A percentile compares a stretch with the other conserved stretches of the same genome.
Evolutionary conservation across 2,797 vertebrate species (phyloP).

Genomic region (Antrozous pallidus): DNA sequence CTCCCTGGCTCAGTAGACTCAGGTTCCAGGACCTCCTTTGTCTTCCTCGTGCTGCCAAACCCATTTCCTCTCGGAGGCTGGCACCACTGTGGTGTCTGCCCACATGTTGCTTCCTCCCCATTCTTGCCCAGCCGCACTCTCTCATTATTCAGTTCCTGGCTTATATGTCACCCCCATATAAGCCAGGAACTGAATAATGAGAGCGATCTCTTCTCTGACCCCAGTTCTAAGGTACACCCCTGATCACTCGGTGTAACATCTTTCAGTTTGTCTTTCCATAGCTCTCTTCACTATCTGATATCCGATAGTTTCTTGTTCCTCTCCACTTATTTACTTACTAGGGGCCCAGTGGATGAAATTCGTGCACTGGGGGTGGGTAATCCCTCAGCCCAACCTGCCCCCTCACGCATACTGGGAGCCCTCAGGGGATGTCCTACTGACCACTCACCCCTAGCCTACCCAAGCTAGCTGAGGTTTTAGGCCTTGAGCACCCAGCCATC

Average conservation of each 20-base stretch:
- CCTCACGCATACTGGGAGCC: too few species aligned
- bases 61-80: neutral
- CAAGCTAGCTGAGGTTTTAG: too few species aligned
- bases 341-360: too few species aligned
- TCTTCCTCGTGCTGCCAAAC: neutral
- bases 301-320: neutral
- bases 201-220: neutral
- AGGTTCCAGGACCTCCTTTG: neutral
- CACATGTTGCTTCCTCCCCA: accelerated
- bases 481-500: too few species aligned
- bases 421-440: too few species aligned
- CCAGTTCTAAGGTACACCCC: neutral
- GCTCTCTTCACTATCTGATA: neutral
- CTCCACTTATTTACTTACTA: neutral
- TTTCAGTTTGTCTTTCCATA: neutral
- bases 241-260: neutral
- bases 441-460: too few species aligned
- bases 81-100: neutral
- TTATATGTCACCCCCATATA: neutral
- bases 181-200: too few species aligned
- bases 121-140: neutral
- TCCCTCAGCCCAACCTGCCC: too few species aligned
- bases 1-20: neutral
- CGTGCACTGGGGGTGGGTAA: too few species aligned
- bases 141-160: neutral